These are phyloP conservation scores for Chironomus striatipennis DNA, from an alignment of 1,140 invertebrate species.

Conservation along the genomic window DNA sequence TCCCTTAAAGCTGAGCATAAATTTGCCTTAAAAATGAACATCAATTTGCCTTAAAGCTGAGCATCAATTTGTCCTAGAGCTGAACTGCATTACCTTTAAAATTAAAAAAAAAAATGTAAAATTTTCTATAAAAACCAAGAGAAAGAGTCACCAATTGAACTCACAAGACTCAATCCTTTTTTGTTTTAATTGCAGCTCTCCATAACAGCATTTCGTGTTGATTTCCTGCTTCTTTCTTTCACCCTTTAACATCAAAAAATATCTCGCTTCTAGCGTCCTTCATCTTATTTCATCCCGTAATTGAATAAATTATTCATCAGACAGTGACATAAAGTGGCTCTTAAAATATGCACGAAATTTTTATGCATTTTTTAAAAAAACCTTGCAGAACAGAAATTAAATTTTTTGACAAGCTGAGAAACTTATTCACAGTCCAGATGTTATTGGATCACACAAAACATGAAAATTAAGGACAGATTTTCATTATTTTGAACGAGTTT, in stretches of 20 bases:
- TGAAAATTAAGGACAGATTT: too few species aligned
- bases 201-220: background rate
- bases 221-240: background rate
- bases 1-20: too few species aligned
- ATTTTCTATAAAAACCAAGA: too few species aligned
- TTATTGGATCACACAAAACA: background rate
- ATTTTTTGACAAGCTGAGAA: too few species aligned
- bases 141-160: too few species aligned
- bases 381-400: too few species aligned
- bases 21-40: too few species aligned
- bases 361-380: background rate
- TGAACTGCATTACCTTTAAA: too few species aligned
- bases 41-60: too few species aligned
- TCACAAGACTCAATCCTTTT: too few species aligned
- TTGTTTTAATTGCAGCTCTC: background rate
- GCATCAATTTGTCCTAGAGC: too few species aligned
- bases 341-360: constrained; percentile 5
- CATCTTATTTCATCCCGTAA: background rate
- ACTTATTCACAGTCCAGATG: background rate
- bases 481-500: background rate
- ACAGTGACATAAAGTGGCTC: constrained; percentile 1
- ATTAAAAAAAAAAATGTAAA: too few species aligned
- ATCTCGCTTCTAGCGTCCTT: background rate
- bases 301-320: constrained; percentile 9
- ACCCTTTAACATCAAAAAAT: background rate